A percentile compares a stretch with the other conserved stretches of the same genome.
These are phyloP conservation scores for Asarcornis scutulata DNA, from an alignment of 2,113 vertebrate genomes.

Conservation along the genomic window DNA sequence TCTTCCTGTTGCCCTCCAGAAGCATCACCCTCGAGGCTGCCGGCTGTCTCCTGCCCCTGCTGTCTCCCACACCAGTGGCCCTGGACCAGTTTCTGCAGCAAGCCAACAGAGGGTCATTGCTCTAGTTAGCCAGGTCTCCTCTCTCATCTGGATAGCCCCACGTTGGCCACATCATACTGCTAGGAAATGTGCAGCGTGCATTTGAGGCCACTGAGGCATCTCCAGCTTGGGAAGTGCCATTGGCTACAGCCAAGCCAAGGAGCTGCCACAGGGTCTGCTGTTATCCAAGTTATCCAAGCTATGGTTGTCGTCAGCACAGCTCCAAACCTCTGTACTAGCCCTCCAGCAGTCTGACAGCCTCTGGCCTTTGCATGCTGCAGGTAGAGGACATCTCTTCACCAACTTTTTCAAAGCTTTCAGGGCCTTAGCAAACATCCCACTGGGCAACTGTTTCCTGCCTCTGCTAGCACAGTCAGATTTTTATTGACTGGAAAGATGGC, in stretches of 20 bases:
- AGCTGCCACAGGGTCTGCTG: neutral
- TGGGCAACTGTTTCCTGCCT: neutral
- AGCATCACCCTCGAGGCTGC: neutral
- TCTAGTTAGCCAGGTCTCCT: neutral
- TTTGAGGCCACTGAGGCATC: neutral
- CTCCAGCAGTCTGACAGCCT: neutral
- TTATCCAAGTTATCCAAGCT: neutral
- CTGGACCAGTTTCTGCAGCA: neutral
- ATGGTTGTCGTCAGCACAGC: neutral
- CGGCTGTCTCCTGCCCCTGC: neutral
- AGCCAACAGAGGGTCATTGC: neutral
- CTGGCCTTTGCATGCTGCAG: neutral
- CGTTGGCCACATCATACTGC: too few relatives aligned
- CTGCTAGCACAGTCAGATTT: neutral
- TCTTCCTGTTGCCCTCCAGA: neutral
- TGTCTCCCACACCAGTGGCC: neutral
- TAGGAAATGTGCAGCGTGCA: fast-evolving
- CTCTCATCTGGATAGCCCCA: neutral
- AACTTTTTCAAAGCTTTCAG: neutral
- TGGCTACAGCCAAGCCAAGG: too few relatives aligned
- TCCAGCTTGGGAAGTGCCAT: neutral
- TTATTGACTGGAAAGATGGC: neutral
- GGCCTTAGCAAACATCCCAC: neutral
- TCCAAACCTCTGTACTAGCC: neutral
- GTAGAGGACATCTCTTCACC: neutral